A percentile compares a stretch with the other conserved stretches of the same genome.
These are phyloP conservation scores for Sparidentex hasta DNA, from an alignment of 2,797 vertebrate species.

Conservation along the genomic window DNA sequence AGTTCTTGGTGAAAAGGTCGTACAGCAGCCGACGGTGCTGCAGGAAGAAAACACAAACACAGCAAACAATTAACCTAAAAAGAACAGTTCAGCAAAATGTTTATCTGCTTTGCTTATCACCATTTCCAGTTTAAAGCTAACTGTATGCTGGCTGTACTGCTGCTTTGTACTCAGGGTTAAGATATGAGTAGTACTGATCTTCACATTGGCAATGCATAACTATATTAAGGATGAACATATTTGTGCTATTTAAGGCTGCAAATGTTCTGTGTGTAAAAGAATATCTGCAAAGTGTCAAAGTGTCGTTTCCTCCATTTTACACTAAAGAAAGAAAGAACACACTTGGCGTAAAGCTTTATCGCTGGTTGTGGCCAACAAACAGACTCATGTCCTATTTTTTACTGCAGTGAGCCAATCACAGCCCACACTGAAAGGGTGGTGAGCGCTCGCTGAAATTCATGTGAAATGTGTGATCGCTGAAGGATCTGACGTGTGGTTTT, in stretches of 20 bases:
- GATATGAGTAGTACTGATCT: neutral
- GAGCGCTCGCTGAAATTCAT: neutral
- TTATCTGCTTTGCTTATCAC: no score
- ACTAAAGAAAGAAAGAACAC: neutral
- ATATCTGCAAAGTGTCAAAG: neutral
- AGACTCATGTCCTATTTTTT: neutral
- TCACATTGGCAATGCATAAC: neutral
- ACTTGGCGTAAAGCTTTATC: neutral
- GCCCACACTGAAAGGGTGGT: neutral
- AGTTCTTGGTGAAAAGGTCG: conserved; percentile 94
- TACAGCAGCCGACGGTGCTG: conserved; percentile 95
- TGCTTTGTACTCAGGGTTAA: neutral
- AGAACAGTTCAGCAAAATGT: neutral
- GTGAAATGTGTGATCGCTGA: neutral
- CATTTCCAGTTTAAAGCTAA: neutral
- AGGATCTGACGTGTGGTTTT: neutral
- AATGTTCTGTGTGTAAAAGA: no score
- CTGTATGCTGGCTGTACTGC: neutral
- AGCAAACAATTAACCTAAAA: neutral
- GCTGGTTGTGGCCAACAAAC: neutral
- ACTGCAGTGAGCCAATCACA: neutral
- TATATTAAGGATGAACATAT: no score
- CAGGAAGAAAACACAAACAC: neutral
- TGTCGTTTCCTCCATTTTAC: neutral
- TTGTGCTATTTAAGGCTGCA: no score